Evolutionary conservation across 2,888 invertebrate genomes (phyloP).

Genomic region (Dorcus hopei): DNA sequence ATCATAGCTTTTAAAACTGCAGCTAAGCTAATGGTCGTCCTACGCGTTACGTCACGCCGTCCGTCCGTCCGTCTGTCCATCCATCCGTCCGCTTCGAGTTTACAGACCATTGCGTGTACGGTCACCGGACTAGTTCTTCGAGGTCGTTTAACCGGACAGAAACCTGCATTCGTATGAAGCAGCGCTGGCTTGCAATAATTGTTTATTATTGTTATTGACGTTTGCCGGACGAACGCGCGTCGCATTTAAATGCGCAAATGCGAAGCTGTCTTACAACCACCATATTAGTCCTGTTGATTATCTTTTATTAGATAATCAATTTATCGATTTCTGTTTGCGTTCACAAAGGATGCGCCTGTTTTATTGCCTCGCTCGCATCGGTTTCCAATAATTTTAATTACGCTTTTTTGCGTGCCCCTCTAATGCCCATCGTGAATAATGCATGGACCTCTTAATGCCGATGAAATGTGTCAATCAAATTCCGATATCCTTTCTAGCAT

Average conservation of each 20-base stretch:
- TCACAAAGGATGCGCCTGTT: too few species aligned
- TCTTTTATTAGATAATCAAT: too few species aligned
- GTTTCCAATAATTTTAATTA: conserved; percentile 3
- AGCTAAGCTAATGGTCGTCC: conserved; percentile 34
- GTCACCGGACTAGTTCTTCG: conserved; percentile 28
- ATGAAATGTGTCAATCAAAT: too few species aligned
- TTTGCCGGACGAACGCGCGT: conserved; percentile 10
- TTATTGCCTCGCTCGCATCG: not conserved
- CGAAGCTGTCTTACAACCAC: too few species aligned
- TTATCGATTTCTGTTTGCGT: too few species aligned
- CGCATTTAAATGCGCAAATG: too few species aligned
- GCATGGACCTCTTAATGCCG: too few species aligned
- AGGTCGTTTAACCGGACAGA: conserved; percentile 29
- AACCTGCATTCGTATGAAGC: conserved; percentile 19
- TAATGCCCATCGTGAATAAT: too few species aligned
- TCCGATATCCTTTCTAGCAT: too few species aligned
- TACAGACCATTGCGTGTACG: not conserved
- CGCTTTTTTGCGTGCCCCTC: not conserved
- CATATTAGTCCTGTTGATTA: too few species aligned
- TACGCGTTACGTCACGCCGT: conserved; percentile 19
- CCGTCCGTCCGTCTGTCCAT: not conserved
- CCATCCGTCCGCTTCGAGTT: not conserved
- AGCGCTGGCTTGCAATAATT: conserved; percentile 28
- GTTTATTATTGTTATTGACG: conserved; percentile 29
- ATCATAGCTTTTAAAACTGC: conserved; percentile 35